Evolutionary conservation across 2,888 invertebrate genomes (phyloP).

Genomic region (Ormyrus nitidulus): DNA sequence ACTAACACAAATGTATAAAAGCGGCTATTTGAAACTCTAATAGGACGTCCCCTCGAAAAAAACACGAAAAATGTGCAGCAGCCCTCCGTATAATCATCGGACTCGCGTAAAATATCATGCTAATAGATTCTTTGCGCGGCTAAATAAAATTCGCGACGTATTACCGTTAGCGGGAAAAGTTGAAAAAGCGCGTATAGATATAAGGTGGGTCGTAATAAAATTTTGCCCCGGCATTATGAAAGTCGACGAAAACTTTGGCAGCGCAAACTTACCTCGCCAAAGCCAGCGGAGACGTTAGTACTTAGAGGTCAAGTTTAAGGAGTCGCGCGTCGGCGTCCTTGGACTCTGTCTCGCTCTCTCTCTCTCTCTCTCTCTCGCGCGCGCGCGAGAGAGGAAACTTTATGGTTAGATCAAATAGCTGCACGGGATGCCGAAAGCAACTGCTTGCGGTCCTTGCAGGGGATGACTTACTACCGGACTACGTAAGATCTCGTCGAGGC

Average conservation of each 20-base stretch:
- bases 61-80: too few species aligned
- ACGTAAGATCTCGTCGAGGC: slow-evolving; percentile 4
- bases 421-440: slow-evolving; percentile 3
- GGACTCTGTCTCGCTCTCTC: slow-evolving; percentile 52
- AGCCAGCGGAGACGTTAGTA: slow-evolving; percentile 38
- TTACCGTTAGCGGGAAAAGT: slow-evolving; percentile 24
- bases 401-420: slow-evolving; percentile 62
- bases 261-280: slow-evolving; percentile 48
- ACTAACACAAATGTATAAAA: too few species aligned
- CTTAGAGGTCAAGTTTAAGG: slow-evolving; percentile 71
- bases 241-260: slow-evolving; percentile 58
- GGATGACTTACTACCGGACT: slow-evolving; percentile 21
- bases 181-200: slow-evolving; percentile 19
- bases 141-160: slow-evolving; percentile 35
- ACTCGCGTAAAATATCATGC: too few species aligned
- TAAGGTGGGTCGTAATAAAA: slow-evolving; percentile 47
- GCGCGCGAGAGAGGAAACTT: slow-evolving; percentile 64
- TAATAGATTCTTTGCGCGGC: neutral
- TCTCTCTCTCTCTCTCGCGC: slow-evolving; percentile 26
- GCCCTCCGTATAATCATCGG: too few species aligned
- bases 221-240: slow-evolving; percentile 55
- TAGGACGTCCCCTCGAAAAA: too few species aligned
- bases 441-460: neutral
- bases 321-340: slow-evolving; percentile 65
- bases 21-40: too few species aligned